phyloP scores from a whole-genome alignment of 2,888 invertebrate species.

The Parnassius glacialis region DNA sequence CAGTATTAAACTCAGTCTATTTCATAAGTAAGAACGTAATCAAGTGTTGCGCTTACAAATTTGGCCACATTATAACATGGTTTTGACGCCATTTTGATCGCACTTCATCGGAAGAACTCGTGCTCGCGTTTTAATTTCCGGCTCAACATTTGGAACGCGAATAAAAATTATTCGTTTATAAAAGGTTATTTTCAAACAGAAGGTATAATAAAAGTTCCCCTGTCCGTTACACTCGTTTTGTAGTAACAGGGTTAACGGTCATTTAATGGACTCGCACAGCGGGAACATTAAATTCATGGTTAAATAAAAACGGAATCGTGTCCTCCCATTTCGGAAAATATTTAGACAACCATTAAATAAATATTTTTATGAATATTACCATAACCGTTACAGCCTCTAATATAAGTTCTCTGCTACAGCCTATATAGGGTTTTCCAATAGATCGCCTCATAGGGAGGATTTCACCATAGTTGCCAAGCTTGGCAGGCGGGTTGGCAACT shows the following conservation, averaged over 20 bases:
- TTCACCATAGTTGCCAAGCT: too few species aligned
- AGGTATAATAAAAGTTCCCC: slow-evolving; percentile 24
- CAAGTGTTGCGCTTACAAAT: too few species aligned
- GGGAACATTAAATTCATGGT: slow-evolving; percentile 18
- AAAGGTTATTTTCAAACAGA: slow-evolving; percentile 26
- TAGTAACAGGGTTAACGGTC: slow-evolving; percentile 20
- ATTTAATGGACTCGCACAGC: slow-evolving; percentile 22
- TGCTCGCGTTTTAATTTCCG: slow-evolving; percentile 25
- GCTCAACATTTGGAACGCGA: slow-evolving; percentile 20
- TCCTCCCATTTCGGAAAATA: slow-evolving; percentile 2
- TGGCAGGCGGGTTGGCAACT: too few species aligned
- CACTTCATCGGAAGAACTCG: slow-evolving; percentile 15
- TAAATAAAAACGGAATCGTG: slow-evolving; percentile 18
- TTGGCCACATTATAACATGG: background rate
- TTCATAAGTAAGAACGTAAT: too few species aligned
- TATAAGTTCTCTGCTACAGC: too few species aligned
- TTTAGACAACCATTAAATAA: background rate
- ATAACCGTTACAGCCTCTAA: too few species aligned
- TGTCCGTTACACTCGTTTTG: slow-evolving; percentile 20
- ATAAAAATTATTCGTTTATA: slow-evolving; percentile 27
- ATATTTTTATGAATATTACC: background rate
- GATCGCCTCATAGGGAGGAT: too few species aligned
- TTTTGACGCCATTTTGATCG: slow-evolving; percentile 1
- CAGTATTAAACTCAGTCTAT: too few species aligned
- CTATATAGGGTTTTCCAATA: too few species aligned